Percentiles rank a stretch among this genome's conserved stretches.
These are phyloP conservation scores for Ctenopoma kingsleyae DNA, from an alignment of 2,797 vertebrate genomes.

Conservation along the genomic window DNA sequence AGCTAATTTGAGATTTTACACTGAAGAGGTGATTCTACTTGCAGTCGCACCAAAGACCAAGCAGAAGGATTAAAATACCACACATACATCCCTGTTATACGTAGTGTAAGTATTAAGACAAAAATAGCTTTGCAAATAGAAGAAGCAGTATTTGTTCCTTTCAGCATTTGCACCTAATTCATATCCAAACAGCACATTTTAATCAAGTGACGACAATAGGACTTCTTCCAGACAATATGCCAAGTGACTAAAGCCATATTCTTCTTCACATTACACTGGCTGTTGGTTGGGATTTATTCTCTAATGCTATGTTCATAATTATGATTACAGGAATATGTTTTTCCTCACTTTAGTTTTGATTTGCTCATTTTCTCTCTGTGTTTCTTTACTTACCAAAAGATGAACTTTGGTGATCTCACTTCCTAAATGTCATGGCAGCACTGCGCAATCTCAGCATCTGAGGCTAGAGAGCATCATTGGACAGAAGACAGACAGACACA, in stretches of 20 bases:
- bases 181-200: constrained; percentile 48
- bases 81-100: constrained; percentile 4
- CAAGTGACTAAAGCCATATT: constrained; percentile 47
- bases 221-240: constrained; percentile 52
- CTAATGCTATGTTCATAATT: neutral
- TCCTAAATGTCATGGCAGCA: constrained; percentile 55
- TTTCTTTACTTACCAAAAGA: constrained; percentile 19
- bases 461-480: constrained; percentile 35
- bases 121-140: constrained; percentile 42
- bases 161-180: constrained; percentile 52
- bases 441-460: constrained; percentile 48
- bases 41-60: neutral
- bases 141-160: constrained; percentile 40
- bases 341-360: constrained; percentile 16
- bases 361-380: constrained; percentile 17
- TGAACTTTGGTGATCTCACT: constrained; percentile 56
- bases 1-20: constrained; percentile 23
- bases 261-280: constrained; percentile 11
- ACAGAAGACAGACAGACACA: constrained; percentile 24
- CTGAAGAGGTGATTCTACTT: neutral
- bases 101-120: constrained; percentile 8
- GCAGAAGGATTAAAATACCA: neutral
- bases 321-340: constrained; percentile 18
- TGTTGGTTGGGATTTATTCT: constrained; percentile 12
- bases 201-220: constrained; percentile 35